Evolutionary conservation across 1,140 invertebrate species (phyloP).

Genomic region (Atta texana): DNA sequence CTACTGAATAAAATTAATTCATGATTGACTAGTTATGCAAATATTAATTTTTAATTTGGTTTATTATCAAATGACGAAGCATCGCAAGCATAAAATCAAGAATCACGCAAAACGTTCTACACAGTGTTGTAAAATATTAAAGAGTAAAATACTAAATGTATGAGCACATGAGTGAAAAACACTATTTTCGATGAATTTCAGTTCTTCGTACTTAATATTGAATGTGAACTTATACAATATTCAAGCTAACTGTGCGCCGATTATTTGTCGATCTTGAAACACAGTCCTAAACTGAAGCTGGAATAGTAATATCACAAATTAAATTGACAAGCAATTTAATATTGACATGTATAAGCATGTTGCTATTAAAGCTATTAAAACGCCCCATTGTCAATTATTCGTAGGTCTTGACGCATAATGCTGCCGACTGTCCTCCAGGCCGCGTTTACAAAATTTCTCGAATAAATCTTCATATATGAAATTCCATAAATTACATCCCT

Average conservation of each 20-base stretch:
- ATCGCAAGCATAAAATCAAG: background rate
- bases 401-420: background rate
- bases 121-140: background rate
- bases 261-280: too few species aligned
- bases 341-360: background rate
- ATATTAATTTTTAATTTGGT: background rate
- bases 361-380: background rate
- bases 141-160: background rate
- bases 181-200: too few species aligned
- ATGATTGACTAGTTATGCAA: background rate
- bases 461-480: constrained; percentile 66
- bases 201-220: too few species aligned
- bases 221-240: too few species aligned
- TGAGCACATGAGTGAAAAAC: too few species aligned
- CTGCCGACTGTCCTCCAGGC: background rate
- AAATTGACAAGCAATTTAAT: too few species aligned
- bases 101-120: background rate
- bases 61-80: background rate
- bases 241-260: too few species aligned
- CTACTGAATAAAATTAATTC: background rate
- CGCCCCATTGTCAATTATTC: constrained; percentile 32
- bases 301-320: too few species aligned
- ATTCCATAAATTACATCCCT: constrained; percentile 72
- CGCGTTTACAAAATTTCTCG: constrained; percentile 60
- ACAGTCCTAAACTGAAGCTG: too few species aligned